Evolutionary conservation across 2,888 invertebrate genomes (phyloP), one percentile per base, ranked within the genome.

Genomic region (Cantharis flavilabris): DNA sequence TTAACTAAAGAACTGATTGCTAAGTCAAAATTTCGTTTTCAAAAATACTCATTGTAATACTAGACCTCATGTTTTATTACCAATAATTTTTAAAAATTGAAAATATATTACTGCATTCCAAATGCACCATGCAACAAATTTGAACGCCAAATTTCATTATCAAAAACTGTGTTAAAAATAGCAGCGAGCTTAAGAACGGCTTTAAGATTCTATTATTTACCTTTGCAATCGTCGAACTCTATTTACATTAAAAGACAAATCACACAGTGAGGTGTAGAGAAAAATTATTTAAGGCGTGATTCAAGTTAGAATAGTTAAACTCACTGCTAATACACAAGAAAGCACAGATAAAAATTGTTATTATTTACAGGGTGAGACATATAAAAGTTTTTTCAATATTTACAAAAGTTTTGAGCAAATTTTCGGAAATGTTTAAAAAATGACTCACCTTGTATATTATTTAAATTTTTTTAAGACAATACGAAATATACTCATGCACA

Each of bases 61-160:
- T 33, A 14, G 7, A 70, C 23, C 33, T 33, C 28, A 26, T 18
- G 13, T 18, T 65, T 23, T 67, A 23, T 26, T 67, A 23, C 20
- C 18, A 64, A 16, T 16, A 16, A 64, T 64, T 23, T 20, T 67
- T 13, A 67, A 67, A 67, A 67, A 67, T 67, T 67, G n/a, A 67
- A 26, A 76, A 70, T 23, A 71, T 75, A 64, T 72, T 72, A 78
- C 72, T 72, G 28, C 78, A 78, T 72, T 78, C 72, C 78, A 72
- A 73, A 78, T 78, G 78, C 78, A 78, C n/a, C 78, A 78, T 78
- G 78, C 78, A 78, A 30, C 71, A 77, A 71, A 73, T 63, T 14
- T 71, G 71, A 62, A 75, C 65, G 72, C 76, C 67, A 26, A 23
- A 71, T 28, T 72, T 72, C 23, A 69, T 30, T 71, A 26, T 72